A percentile compares a stretch with the other conserved stretches of the same genome.
phyloP scores from a whole-genome alignment of 2,888 invertebrate species.

The Diaprepes abbreviatus region DNA sequence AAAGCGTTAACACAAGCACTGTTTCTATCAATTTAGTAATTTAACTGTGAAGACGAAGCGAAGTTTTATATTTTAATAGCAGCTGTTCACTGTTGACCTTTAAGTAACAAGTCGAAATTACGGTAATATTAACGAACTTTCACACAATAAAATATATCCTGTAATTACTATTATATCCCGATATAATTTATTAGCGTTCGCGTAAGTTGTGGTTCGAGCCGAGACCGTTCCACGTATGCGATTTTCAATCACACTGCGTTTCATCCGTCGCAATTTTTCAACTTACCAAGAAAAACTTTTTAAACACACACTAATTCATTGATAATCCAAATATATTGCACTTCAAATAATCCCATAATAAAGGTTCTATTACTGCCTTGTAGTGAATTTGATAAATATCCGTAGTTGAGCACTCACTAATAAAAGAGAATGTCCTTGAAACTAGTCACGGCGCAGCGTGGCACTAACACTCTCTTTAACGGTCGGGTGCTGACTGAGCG shows the following conservation, averaged over 20 bases:
- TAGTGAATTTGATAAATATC: background rate
- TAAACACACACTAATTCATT: slow-evolving; percentile 8
- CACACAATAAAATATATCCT: background rate
- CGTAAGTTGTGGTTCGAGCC: background rate
- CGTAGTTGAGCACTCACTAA: slow-evolving; percentile 19
- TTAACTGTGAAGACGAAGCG: no score
- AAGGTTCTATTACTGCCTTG: no score
- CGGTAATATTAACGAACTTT: background rate
- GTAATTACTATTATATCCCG: background rate
- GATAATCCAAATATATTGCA: slow-evolving; percentile 35
- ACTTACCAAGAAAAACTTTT: slow-evolving; percentile 26
- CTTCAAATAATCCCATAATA: slow-evolving; percentile 17
- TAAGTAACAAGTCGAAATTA: no score
- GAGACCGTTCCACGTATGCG: slow-evolving; percentile 29
- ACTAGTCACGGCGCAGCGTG: slow-evolving; percentile 28
- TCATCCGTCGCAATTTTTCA: slow-evolving; percentile 7
- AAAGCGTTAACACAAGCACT: no score
- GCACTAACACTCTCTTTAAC: slow-evolving; percentile 31
- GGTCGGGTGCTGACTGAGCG: slow-evolving; percentile 38
- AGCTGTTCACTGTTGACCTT: background rate
- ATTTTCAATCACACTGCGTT: slow-evolving; percentile 1
- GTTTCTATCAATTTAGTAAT: no score
- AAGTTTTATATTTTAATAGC: no score
- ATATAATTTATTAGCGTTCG: background rate
- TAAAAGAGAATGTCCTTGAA: slow-evolving; percentile 47